These are phyloP conservation scores for Pseudocheirus occidentalis DNA, from an alignment of 2,797 vertebrate genomes.

Conservation along the genomic window DNA sequence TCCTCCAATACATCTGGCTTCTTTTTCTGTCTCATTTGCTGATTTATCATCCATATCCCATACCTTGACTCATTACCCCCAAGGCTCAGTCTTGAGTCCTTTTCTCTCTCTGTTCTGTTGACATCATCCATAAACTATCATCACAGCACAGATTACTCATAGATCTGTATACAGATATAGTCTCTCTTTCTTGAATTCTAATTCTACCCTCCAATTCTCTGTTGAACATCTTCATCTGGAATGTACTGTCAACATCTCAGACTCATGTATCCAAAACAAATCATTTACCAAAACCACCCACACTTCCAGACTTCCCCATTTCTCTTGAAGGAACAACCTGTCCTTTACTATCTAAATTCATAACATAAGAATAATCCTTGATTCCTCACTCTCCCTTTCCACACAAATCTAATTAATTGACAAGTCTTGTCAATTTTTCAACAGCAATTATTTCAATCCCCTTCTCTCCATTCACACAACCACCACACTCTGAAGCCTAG, in stretches of 20 bases:
- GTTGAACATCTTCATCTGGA: background rate
- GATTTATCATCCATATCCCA: background rate
- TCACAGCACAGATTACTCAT: background rate
- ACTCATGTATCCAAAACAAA: conserved; percentile 6
- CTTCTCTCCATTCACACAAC: background rate
- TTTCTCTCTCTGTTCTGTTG: background rate
- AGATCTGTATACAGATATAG: background rate
- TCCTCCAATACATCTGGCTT: background rate
- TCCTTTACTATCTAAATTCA: background rate
- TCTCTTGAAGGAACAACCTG: background rate
- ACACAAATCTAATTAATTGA: background rate
- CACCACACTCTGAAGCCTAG: background rate
- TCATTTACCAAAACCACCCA: background rate
- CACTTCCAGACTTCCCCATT: background rate
- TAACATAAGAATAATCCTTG: background rate
- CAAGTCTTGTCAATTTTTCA: background rate
- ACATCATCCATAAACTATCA: background rate
- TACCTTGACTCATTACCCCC: background rate
- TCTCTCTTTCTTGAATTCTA: background rate
- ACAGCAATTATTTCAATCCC: background rate
- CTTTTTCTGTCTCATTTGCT: background rate
- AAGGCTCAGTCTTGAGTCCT: background rate
- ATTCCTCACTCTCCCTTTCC: background rate
- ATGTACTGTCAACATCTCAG: conserved; percentile 21
- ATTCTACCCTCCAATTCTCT: background rate